Evolutionary conservation across 2,888 invertebrate species (phyloP), one percentile per base, ranked within the genome.

Genomic region (Boloria selene): DNA sequence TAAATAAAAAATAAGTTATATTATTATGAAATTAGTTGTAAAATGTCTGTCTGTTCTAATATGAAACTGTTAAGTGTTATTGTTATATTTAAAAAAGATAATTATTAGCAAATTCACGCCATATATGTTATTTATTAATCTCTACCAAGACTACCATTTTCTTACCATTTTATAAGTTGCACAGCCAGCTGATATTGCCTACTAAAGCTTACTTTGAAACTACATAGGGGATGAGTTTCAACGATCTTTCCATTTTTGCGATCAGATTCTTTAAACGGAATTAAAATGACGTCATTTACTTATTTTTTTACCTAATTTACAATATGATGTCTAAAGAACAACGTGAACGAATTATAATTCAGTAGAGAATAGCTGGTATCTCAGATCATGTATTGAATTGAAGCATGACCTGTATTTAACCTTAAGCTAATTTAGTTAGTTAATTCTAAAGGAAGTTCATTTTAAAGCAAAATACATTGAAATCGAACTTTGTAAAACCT

Each of bases 331-430:
- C 31, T 38, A 56, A 45, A 56, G 44, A 44, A 22, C 56, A 45
- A 18, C 45, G 56, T 56, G 45, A 56, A 22, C 44, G 44, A 56
- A 56, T 56, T 42, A 56, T 56, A 56, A 45, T 16, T 22, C 45
- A 56, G 22, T n/a, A 10, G 13, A 22, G 16, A 44, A 22, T 22
- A 45, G 56, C 44, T 45, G 45, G 56, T 56, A 22, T 45, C 56
- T 56, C 22, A 45, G 56, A 56, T 56, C 44, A 56, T 56, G 44
- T 56, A 44, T 56, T 56, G 45, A 56, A 56, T 56, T 56, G 44
- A 56, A 22, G 22, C 44, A 56, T 56, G 56, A 56, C 56, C 56
- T 56, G 44, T 45, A 56, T 22, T 56, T 56, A 56, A 56, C 56
- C 56, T 26, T 56, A 56, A 56, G 44, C 3, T 45, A 44, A 56